Percentiles rank a stretch among this genome's conserved stretches.
phyloP scores from a whole-genome alignment of 2,113 vertebrate genomes.

The Jaculus jaculus region DNA sequence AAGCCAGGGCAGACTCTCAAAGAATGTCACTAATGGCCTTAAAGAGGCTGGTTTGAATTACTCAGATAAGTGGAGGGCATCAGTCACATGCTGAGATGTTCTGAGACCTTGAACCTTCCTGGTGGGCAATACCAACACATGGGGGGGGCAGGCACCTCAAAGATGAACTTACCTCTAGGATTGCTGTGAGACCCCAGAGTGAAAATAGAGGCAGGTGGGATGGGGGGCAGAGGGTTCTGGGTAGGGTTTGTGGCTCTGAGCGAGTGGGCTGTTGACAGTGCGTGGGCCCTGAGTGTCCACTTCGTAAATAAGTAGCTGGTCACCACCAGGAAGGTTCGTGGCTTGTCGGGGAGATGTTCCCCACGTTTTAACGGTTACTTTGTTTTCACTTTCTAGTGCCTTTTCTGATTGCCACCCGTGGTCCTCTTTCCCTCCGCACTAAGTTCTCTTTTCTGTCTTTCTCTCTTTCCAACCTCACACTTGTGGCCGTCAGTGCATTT shows the following conservation, averaged over 20 bases:
- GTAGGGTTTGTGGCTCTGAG: background rate
- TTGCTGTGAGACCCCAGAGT: background rate
- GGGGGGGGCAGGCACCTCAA: background rate
- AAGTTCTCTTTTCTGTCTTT: slow-evolving; percentile 76
- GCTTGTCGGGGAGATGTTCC: background rate
- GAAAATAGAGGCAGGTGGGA: background rate
- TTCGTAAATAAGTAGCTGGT: too few species aligned
- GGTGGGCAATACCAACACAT: slow-evolving; percentile 5
- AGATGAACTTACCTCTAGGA: background rate
- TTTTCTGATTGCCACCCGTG: background rate
- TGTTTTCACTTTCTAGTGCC: background rate
- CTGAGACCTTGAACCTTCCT: slow-evolving; percentile 75
- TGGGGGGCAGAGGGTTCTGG: background rate
- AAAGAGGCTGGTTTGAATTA: slow-evolving; percentile 38
- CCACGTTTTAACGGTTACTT: background rate
- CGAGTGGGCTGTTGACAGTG: fast-evolving
- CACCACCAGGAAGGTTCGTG: slow-evolving; percentile 66
- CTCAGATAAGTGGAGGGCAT: slow-evolving; percentile 28
- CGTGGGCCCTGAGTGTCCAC: fast-evolving
- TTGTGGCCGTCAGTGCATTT: slow-evolving; percentile 87
- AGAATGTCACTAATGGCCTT: slow-evolving; percentile 6
- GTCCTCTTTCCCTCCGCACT: background rate
- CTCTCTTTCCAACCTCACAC: slow-evolving; percentile 81
- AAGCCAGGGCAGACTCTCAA: slow-evolving; percentile 7
- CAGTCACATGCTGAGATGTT: slow-evolving; percentile 62